phyloP scores from a whole-genome alignment of 1,140 invertebrate species.

The Pristionchus pacificus region DNA sequence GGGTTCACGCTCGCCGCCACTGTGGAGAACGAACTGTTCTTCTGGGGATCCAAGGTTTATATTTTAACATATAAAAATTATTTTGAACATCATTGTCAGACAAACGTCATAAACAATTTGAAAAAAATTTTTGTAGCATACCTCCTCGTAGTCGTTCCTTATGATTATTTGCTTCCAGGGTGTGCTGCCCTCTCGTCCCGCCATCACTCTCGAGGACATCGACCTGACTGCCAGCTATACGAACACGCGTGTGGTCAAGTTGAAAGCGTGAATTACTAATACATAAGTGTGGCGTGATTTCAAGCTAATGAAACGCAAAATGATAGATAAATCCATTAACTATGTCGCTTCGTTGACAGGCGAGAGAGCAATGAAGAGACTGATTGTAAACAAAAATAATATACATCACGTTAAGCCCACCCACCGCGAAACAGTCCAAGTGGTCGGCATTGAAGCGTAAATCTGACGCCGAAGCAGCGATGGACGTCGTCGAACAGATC shows the following conservation, averaged over 20 bases:
- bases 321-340: too few relatives aligned
- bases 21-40: slow-evolving; percentile 68
- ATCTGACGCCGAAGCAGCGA: background rate
- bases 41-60: slow-evolving; percentile 66
- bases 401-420: background rate
- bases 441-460: background rate
- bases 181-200: slow-evolving; percentile 1
- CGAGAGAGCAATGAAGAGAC: background rate
- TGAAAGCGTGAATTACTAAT: background rate
- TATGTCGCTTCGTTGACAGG: background rate
- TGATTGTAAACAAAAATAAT: background rate
- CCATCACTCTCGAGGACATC: too few relatives aligned
- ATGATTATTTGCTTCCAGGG: slow-evolving; percentile 2
- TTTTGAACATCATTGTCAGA: slow-evolving; percentile 11
- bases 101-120: slow-evolving; percentile 10
- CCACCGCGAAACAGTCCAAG: background rate
- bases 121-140: slow-evolving; percentile 17
- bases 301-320: background rate
- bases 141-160: background rate
- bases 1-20: slow-evolving; percentile 68
- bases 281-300: background rate
- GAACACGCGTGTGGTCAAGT: background rate
- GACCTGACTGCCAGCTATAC: too few relatives aligned
- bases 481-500: background rate
- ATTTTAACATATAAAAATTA: slow-evolving; percentile 7